Evolutionary conservation across 2,113 vertebrate genomes (phyloP).

Genomic region (Salvator merianae): DNA sequence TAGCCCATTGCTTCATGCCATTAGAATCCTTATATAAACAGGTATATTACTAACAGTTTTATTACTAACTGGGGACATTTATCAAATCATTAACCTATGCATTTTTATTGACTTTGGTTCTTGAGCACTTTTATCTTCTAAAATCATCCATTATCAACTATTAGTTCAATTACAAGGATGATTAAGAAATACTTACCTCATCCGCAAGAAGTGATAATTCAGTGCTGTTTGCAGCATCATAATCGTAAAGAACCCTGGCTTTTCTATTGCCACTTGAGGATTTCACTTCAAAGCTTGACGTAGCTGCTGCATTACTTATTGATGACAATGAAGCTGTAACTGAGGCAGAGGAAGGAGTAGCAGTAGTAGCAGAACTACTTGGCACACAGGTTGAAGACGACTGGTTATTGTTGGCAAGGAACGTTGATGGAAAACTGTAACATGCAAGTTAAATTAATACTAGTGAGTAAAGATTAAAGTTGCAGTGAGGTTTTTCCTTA

Average conservation of each 20-base stretch:
- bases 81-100: not conserved
- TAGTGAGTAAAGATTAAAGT: not conserved
- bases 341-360: slow-evolving; percentile 74
- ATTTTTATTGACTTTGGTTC: not conserved
- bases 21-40: not conserved
- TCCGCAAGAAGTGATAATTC: slow-evolving; percentile 96
- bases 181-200: slow-evolving; percentile 79
- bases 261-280: slow-evolving; percentile 87
- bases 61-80: not conserved
- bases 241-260: slow-evolving; percentile 96
- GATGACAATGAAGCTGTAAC: slow-evolving; percentile 81
- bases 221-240: slow-evolving; percentile 94
- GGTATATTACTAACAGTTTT: no score
- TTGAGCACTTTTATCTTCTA: not conserved
- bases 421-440: slow-evolving; percentile 90
- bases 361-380: slow-evolving; percentile 76
- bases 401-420: slow-evolving; percentile 94
- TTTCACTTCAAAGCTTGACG: slow-evolving; percentile 85
- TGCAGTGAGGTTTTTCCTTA: not conserved
- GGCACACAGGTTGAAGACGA: slow-evolving; percentile 76
- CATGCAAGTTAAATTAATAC: not conserved
- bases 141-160: not conserved
- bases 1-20: not conserved
- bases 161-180: not conserved
- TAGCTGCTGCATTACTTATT: slow-evolving; percentile 72